Percentiles rank a stretch among this genome's conserved stretches.
Evolutionary conservation across 2,888 invertebrate species (phyloP).

Genomic region (Allygus modestus): DNA sequence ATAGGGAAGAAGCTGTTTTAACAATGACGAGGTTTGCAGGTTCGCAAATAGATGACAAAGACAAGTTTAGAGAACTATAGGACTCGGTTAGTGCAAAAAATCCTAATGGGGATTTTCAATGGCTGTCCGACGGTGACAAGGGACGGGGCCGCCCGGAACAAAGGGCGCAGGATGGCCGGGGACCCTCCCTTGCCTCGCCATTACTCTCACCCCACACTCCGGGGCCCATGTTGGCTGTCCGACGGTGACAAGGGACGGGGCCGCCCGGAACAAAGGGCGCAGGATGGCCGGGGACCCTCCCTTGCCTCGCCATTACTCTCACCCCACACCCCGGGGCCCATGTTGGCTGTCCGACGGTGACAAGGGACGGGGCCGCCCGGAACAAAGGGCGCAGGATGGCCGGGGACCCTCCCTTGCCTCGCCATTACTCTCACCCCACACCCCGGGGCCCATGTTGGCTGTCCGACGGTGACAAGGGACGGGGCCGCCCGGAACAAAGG

Average conservation of each 20-base stretch:
- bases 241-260: neutral
- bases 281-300: neutral
- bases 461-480: neutral
- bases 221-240: neutral
- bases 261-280: neutral
- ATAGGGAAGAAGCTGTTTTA: too few relatives aligned
- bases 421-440: neutral
- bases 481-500: neutral
- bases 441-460: neutral
- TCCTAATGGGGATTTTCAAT: neutral
- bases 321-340: neutral
- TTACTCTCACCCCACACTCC: neutral
- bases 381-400: neutral
- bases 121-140: neutral
- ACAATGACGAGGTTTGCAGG: too few relatives aligned
- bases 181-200: too few relatives aligned
- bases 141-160: neutral
- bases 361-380: neutral
- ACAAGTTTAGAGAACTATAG: too few relatives aligned
- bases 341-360: slow-evolving; percentile 2
- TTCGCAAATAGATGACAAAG: too few relatives aligned
- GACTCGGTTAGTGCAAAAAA: neutral
- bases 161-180: neutral
- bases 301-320: slow-evolving; percentile 2
- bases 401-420: too few relatives aligned